These are phyloP conservation scores for Cydia amplana DNA, from an alignment of 1,140 invertebrate species.

Conservation along the genomic window DNA sequence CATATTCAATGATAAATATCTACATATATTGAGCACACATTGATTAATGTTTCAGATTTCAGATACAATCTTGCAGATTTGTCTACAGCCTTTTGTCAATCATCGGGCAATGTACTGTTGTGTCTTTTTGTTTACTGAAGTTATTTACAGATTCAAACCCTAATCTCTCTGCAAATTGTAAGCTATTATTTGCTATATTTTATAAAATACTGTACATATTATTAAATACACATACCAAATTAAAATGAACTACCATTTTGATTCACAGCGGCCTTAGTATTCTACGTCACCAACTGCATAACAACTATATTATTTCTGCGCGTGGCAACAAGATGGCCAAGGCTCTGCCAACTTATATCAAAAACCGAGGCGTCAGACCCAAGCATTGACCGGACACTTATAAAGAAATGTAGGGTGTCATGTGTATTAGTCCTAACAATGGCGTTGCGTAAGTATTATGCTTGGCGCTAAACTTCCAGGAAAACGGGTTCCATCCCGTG, in stretches of 20 bases:
- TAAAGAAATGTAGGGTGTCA: conserved; percentile 32
- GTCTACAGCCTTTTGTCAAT: conserved; percentile 20
- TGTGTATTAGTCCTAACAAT: conserved; percentile 24
- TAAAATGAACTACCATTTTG: not conserved
- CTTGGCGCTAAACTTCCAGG: no score
- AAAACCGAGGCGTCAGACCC: conserved; percentile 30
- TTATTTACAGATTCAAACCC: conserved; percentile 19
- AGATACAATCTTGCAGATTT: conserved; percentile 5
- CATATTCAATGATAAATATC: no score
- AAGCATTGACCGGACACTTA: conserved; percentile 5
- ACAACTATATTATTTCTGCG: conserved; percentile 26
- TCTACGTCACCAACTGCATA: conserved; percentile 25
- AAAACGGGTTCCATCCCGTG: no score
- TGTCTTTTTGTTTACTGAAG: conserved; percentile 5
- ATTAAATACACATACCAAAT: no score
- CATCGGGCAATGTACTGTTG: conserved; percentile 4
- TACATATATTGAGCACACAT: no score
- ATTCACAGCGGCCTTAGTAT: conserved; percentile 34
- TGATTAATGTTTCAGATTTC: conserved; percentile 14
- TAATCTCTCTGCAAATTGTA: conserved; percentile 15
- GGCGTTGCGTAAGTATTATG: conserved; percentile 40
- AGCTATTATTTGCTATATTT: not conserved
- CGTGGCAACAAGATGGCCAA: conserved; percentile 32
- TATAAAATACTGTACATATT: not conserved
- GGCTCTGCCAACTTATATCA: conserved; percentile 12